Evolutionary conservation across 2,888 invertebrate species (phyloP), one percentile per base, ranked within the genome.

Genomic region (Isoperla grammatica): DNA sequence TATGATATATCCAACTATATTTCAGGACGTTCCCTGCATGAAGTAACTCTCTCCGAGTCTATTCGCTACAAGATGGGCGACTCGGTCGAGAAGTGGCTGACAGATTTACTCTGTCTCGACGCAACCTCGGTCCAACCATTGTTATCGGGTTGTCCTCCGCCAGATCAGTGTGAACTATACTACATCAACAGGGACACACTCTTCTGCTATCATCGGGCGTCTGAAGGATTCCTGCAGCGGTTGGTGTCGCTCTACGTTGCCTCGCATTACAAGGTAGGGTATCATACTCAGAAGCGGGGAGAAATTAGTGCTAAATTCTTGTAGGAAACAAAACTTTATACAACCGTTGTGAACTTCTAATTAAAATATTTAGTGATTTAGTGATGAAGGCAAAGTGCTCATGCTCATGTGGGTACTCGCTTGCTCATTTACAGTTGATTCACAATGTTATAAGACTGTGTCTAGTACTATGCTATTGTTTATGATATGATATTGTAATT

Each of bases 181-280:
- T 86, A 92, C 58, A 87, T 94, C 59, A 90, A 85, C 71, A 78
- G 95, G 61, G 98, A 99, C 74, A 95, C 97, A 0, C 75, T 99
- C 23, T 99, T 99, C 76, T 96, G 95, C 58, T 98, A 94, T 73
- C 96, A 98, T 71, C 88, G 88, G 71, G 95, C 95, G 0, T 90
- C 93, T 0, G 94, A 94, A 75, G 82, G 86, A 2, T 98, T 99
- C 74, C 78, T 99, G 9, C 95, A 97, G 68, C 80, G 92, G 61
- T 73, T 99, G 9, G 93, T 99, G 65, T 84, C 94, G 12, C 85
- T 99, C 45, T 97, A 95, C 72, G 98, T 98, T 0, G 86, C 99
- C 0, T 97, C 98, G 5, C 99, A 99, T 78, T 99, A 99, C 73
- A 99, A 98, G 81, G 90, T 85, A 70, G 69, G 66, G n/a, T n/a